Conservation (phyloP, 2,888 invertebrate genomes). For the Falcaria lacertinaria region DNA sequence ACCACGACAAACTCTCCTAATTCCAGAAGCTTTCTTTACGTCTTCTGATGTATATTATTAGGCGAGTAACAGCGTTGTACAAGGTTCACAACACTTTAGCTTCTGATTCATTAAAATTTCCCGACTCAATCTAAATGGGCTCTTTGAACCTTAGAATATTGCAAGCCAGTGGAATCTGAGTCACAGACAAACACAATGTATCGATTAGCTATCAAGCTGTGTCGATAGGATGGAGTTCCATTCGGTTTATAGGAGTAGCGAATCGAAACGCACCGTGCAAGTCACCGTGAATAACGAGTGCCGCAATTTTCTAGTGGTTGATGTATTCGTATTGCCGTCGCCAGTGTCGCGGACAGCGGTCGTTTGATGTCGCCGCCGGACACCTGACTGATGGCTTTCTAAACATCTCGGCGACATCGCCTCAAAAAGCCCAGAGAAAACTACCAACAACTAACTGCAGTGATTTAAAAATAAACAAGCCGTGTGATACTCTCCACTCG, state of each 20-base stretch:
- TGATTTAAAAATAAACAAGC: slow-evolving; percentile 62
- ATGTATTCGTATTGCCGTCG: slow-evolving; percentile 34
- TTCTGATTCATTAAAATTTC: not conserved
- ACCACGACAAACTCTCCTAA: slow-evolving; percentile 14
- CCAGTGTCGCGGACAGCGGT: slow-evolving; percentile 26
- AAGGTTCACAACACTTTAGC: not conserved
- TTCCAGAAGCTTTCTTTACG: too few species aligned
- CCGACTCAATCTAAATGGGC: not conserved
- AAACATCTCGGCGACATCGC: slow-evolving; percentile 57
- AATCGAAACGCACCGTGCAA: slow-evolving; percentile 12
- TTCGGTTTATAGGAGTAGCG: not conserved
- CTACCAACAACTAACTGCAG: slow-evolving; percentile 55
- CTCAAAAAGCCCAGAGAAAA: slow-evolving; percentile 72
- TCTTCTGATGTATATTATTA: not conserved
- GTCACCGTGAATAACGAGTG: slow-evolving; percentile 24
- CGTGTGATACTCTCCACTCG: slow-evolving; percentile 34
- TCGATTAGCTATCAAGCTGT: not conserved
- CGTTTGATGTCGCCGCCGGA: slow-evolving; percentile 64
- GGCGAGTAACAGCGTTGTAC: not conserved
- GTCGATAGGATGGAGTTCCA: not conserved
- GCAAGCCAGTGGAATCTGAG: not conserved
- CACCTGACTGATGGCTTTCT: slow-evolving; percentile 76
- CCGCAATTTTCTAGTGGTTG: slow-evolving; percentile 17
- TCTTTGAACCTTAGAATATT: not conserved
- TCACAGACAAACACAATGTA: not conserved